Evolutionary conservation across 2,888 invertebrate species (phyloP), one percentile per base, ranked within the genome.

Genomic region (Tyria jacobaeae): DNA sequence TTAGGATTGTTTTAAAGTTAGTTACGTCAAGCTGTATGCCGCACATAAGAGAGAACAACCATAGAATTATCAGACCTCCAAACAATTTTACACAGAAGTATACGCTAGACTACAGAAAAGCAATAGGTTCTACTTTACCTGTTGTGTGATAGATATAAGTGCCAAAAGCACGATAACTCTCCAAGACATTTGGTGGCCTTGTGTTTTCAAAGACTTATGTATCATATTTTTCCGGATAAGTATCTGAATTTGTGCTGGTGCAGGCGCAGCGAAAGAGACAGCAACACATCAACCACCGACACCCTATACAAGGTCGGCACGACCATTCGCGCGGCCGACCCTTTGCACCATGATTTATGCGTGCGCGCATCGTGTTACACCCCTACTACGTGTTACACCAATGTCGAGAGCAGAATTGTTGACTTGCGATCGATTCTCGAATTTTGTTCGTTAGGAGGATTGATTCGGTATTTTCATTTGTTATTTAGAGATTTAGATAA

Each of bases 281-380:
- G 73, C 89, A 89, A 66, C 87, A 88, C 47, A 66, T 62, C 60
- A 86, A 64, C 85, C 83, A 85, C 60, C 79, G 66, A 51, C 82
- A 85, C 44, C 77, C 80, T 50, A 66, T 57, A 70, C 88, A 85
- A 50, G 80, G 84, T 27, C 65, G 66, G 53, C 84, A 87, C 47
- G n/a, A 57, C 12, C 77, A 89, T 76, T 88, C 87, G 80, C 90
- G 88, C 82, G 86, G 80, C 72, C 60, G 52, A 0, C 69, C 58
- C 60, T 57, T 62, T 50, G 53, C 64, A 0, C 58, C 49, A 21
- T 50, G 65, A 62, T 89, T 80, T 90, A 89, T 85, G 76, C 80
- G 80, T 39, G 57, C 64, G 37, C 71, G 81, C 85, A 88, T 88
- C 56, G 10, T 61, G 31, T 58, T 4, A 39, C 17, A 62, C 67